These are phyloP conservation scores for Cherax quadricarinatus DNA, from an alignment of 1,140 invertebrate species.

Conservation along the genomic window DNA sequence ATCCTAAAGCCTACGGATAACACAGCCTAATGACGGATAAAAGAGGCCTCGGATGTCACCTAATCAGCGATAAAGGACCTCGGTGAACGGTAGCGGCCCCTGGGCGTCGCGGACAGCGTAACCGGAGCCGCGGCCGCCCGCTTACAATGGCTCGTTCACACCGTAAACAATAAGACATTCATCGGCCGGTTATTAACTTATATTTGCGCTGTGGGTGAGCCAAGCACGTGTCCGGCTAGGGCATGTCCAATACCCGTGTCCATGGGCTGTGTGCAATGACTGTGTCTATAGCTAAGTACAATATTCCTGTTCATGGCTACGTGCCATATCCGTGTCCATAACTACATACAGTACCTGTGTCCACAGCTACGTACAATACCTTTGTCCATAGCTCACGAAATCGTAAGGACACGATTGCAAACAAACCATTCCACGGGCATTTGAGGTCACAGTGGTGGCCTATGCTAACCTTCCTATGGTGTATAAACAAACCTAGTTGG, in stretches of 20 bases:
- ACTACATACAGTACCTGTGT: too few species aligned
- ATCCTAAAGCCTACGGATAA: not conserved
- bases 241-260: not conserved
- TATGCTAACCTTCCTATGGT: too few species aligned
- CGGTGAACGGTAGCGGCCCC: not conserved
- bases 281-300: too few species aligned
- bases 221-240: not conserved
- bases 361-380: too few species aligned
- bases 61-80: slow-evolving; percentile 26
- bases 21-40: slow-evolving; percentile 1
- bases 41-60: not conserved
- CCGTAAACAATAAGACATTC: not conserved
- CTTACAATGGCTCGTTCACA: not conserved
- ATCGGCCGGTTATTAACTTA: not conserved
- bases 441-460: too few species aligned
- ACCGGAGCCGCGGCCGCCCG: not conserved
- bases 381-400: too few species aligned
- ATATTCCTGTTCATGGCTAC: too few species aligned
- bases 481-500: too few species aligned
- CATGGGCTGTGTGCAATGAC: not conserved
- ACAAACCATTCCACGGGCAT: too few species aligned
- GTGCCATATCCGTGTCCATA: too few species aligned
- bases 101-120: not conserved
- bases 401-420: too few species aligned
- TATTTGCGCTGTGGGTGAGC: not conserved